Base-by-base conservation (phyloP, 1,140 invertebrate genomes). In the Drosophila erecta region DNA sequence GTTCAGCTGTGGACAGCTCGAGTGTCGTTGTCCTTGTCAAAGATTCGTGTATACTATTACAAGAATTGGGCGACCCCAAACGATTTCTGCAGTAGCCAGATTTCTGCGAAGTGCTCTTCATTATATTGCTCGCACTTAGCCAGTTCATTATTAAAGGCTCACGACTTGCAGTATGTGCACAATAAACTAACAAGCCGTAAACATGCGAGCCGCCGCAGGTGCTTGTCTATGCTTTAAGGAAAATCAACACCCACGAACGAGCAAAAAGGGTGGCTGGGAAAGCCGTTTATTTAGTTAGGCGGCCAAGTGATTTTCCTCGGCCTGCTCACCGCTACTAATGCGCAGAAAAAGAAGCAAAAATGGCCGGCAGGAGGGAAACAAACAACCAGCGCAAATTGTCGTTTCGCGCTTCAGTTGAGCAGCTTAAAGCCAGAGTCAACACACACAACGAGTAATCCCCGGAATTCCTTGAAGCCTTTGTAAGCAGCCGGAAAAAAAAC, bases 331-430 rank as follows among this genome's bases (percentile, higher is more conserved):
- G 73, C 57, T 40, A 49, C 79, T 84, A 84, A 84, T 84, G 80
- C 76, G 76, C 24, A 58, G 51, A 30, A 43, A 56, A 58, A 43
- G 41, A 24, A 30, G 15, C 6, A 10, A 44, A 44, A 20, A 10
- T 12, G 17, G 44, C 12, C 27, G 15, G 17, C 33, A 44, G 33
- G 58, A 3, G 22, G n/a, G 54, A 41, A 76, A 66, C 79, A 76
- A 87, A 87, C 74, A 81, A 81, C 69, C 71, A 50, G 83, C 83
- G 70, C 79, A 86, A 86, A 87, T 86, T 86, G 83, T 76, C 83
- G 83, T 86, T 86, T 81, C 79, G 83, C 83, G 83, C 83, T 86
- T 86, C 79, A 87, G 83, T 83, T 86, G 83, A 86, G 83, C 83
- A 83, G 83, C 83, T 86, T 86, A 87, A 87, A 86, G 83, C 71